Evolutionary conservation across 2,113 vertebrate genomes (phyloP).

Genomic region (Bujurquina vittata): DNA sequence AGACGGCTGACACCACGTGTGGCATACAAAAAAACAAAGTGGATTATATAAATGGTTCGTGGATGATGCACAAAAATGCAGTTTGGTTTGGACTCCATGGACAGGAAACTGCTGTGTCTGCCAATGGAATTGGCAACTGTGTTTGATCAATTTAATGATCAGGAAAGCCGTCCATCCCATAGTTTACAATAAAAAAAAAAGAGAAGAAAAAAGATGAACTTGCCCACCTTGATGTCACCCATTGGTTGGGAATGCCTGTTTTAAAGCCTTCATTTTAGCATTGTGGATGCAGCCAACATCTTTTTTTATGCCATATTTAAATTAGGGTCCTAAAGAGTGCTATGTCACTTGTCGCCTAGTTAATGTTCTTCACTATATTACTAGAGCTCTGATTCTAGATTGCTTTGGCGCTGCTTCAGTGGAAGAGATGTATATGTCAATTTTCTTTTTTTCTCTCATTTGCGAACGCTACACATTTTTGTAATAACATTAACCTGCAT

Average conservation of each 20-base stretch:
- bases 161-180: neutral
- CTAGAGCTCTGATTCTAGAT: neutral
- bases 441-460: neutral
- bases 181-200: neutral
- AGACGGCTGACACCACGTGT: neutral
- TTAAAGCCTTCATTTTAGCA: no score
- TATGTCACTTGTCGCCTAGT: neutral
- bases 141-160: neutral
- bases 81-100: slow-evolving; percentile 5
- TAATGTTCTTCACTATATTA: no score
- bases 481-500: neutral
- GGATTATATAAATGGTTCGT: slow-evolving; percentile 24
- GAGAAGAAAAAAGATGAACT: neutral
- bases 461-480: neutral
- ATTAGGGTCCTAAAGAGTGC: neutral
- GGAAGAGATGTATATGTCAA: neutral
- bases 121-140: neutral
- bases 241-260: neutral
- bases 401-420: neutral
- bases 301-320: neutral
- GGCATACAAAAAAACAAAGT: slow-evolving; percentile 38
- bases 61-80: slow-evolving; percentile 38
- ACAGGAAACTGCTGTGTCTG: neutral
- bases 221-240: neutral
- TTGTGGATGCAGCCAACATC: no score